These are phyloP conservation scores for Petrocephalus zakoni DNA, from an alignment of 2,113 vertebrate genomes.

Conservation along the genomic window DNA sequence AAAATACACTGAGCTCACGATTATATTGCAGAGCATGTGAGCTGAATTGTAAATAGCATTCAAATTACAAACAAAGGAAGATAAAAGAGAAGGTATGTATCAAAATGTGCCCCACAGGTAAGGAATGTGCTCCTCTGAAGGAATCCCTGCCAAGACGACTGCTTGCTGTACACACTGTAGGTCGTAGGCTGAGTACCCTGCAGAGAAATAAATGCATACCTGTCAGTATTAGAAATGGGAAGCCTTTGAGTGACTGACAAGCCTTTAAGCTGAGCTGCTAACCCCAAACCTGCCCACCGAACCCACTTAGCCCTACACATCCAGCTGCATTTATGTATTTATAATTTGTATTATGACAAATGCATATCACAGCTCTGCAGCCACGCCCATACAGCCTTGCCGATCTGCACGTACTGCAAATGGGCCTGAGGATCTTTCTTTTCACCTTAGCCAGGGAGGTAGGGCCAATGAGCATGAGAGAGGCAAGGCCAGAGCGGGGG, in stretches of 20 bases:
- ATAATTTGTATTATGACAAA: background rate
- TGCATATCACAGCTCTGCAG: background rate
- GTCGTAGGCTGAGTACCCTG: background rate
- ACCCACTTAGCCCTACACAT: background rate
- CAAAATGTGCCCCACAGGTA: constrained; percentile 3
- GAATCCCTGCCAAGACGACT: background rate
- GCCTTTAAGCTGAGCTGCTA: background rate
- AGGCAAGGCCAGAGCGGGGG: background rate
- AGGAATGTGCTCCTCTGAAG: background rate
- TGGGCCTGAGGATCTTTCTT: background rate
- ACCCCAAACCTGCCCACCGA: background rate
- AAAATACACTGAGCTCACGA: background rate
- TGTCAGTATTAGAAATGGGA: background rate
- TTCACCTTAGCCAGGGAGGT: background rate
- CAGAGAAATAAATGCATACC: background rate
- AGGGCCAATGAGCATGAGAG: background rate
- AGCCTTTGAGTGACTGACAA: background rate
- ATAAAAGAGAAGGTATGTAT: background rate
- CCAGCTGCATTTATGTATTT: background rate
- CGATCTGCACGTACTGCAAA: background rate
- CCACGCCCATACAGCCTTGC: background rate
- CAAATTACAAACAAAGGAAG: background rate
- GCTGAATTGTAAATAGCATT: background rate
- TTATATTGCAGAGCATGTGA: background rate
- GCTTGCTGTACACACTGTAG: background rate